phyloP scores from a whole-genome alignment of 2,797 vertebrate species.

The Tinamus major region DNA sequence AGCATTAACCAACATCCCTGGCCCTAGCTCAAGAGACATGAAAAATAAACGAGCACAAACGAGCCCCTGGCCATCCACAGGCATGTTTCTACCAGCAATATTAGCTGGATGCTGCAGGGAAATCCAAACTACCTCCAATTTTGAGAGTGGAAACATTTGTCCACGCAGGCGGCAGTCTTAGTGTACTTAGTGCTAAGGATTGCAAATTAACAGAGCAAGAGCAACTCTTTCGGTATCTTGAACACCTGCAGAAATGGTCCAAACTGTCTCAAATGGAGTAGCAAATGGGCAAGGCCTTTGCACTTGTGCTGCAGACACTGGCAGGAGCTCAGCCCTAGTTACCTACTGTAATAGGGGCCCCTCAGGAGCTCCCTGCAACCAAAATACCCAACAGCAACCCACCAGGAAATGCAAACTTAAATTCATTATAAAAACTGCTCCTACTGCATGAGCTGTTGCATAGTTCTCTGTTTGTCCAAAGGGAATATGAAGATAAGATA shows the following conservation, averaged over 20 bases:
- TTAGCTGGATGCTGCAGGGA: not conserved
- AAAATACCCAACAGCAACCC: not conserved
- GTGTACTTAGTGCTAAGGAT: fast-evolving
- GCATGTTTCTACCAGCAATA: not conserved
- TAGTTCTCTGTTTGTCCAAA: not conserved
- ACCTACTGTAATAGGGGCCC: fast-evolving
- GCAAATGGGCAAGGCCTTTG: not conserved
- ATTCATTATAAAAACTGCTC: fast-evolving
- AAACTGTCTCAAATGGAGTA: too few relatives aligned
- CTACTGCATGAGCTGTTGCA: fast-evolving
- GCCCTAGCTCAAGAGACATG: conserved; percentile 7
- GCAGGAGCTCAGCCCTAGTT: not conserved
- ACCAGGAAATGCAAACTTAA: not conserved
- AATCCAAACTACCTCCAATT: not conserved
- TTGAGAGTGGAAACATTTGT: not conserved
- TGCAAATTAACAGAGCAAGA: not conserved
- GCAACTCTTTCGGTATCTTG: not conserved
- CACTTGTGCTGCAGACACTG: fast-evolving
- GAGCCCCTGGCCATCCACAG: not conserved
- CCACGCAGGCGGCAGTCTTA: fast-evolving
- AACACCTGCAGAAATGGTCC: too few relatives aligned
- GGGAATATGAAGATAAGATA: not conserved
- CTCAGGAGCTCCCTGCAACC: not conserved
- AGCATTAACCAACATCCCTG: conserved; percentile 50
- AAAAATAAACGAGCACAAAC: not conserved